phyloP scores from a whole-genome alignment of 2,113 vertebrate genomes.

The Cisticola juncidis region DNA sequence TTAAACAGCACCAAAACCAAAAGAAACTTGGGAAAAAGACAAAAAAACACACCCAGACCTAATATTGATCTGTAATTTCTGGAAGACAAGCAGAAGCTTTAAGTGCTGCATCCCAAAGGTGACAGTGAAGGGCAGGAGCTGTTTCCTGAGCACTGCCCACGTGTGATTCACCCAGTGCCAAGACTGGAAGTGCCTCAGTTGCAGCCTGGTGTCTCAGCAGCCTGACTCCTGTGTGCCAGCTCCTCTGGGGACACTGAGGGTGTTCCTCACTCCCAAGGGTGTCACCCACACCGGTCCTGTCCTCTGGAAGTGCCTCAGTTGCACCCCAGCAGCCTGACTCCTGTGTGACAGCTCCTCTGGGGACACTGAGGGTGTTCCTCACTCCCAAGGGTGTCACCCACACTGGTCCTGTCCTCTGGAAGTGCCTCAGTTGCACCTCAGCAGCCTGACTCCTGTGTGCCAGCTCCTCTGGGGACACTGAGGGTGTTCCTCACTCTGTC shows the following conservation, averaged over 20 bases:
- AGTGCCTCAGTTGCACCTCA: not conserved
- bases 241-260: not conserved
- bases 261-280: not conserved
- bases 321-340: not conserved
- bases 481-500: not conserved
- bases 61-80: accelerated
- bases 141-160: not conserved
- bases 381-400: not conserved
- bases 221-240: not conserved
- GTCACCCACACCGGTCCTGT: not conserved
- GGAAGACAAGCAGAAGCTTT: not conserved
- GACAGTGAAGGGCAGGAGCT: not conserved
- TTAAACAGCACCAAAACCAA: not conserved
- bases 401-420: not conserved
- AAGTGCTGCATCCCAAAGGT: not conserved
- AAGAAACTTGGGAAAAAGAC: not conserved
- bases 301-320: not conserved
- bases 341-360: not conserved
- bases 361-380: not conserved
- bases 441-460: not conserved
- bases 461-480: not conserved
- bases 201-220: not conserved
- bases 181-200: not conserved
- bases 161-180: not conserved
- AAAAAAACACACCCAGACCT: not conserved